phyloP scores from a whole-genome alignment of 2,797 vertebrate genomes.

The Poeciliopsis paucimaculata region DNA sequence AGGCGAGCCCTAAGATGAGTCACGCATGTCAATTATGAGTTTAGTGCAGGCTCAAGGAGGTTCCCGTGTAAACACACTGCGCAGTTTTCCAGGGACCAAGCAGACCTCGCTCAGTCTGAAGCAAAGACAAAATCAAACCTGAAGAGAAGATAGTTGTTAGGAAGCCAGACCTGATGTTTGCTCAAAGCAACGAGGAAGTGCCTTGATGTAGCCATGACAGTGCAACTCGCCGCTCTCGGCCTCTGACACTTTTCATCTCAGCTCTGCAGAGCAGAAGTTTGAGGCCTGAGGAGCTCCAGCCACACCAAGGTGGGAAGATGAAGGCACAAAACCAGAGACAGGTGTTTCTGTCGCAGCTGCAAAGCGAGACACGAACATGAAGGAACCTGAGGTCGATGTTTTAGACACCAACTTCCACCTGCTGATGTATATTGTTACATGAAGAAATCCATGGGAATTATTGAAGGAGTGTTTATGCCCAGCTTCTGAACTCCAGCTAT shows the following conservation, averaged over 20 bases:
- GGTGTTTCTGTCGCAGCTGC: not conserved
- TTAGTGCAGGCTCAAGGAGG: conserved; percentile 3
- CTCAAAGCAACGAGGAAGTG: conserved; percentile 2
- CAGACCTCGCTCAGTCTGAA: conserved; percentile 12
- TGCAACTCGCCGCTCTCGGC: conserved; percentile 16
- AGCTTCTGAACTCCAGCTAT: not conserved
- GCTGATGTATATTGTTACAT: not conserved
- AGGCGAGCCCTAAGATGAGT: conserved; percentile 33
- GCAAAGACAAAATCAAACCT: conserved; percentile 27
- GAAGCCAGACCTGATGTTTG: not conserved
- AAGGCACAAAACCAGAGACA: conserved; percentile 3
- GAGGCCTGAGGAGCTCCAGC: conserved; percentile 1
- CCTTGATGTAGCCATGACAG: conserved; percentile 27
- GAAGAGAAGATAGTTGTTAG: not conserved
- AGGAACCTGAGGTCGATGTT: not conserved
- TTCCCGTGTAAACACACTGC: conserved; percentile 19
- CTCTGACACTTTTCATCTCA: not conserved
- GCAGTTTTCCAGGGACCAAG: conserved; percentile 12
- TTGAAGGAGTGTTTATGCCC: not conserved
- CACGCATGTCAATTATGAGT: conserved; percentile 27
- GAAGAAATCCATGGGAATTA: not conserved
- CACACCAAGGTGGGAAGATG: conserved; percentile 6
- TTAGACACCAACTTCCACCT: not conserved
- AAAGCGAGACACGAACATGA: too few relatives aligned
- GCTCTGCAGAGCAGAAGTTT: conserved; percentile 3